These are phyloP conservation scores for Aphelenchoides fujianensis DNA, from an alignment of 1,140 invertebrate genomes.

Conservation along the genomic window DNA sequence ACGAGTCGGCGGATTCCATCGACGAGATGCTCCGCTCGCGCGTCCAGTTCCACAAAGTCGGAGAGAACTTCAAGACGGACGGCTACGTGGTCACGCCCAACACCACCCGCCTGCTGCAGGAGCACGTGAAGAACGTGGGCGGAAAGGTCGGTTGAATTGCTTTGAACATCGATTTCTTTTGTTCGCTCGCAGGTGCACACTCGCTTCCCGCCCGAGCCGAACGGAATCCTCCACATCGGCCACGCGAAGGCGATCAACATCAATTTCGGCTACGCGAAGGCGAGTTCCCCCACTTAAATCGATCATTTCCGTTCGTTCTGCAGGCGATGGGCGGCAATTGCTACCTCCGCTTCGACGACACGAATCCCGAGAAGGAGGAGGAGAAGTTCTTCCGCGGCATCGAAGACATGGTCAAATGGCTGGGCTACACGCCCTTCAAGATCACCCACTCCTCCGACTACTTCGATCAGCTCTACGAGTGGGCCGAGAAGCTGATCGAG, in stretches of 20 bases:
- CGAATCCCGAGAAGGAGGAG: constrained; percentile 99
- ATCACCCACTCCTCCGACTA: constrained; percentile 96
- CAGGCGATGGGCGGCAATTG: too few species aligned
- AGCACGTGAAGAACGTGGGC: constrained; percentile 79
- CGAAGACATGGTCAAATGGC: constrained; percentile 92
- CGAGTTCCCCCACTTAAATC: too few species aligned
- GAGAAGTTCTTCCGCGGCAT: constrained; percentile 94
- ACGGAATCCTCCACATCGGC: constrained; percentile 97
- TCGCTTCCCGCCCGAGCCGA: too few species aligned
- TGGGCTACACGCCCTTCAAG: constrained; percentile 86
- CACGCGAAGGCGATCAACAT: constrained; percentile 99
- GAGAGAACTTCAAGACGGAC: constrained; percentile 96
- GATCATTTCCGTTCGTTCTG: too few species aligned
- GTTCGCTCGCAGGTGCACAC: constrained; percentile 98
- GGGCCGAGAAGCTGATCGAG: constrained; percentile 75
- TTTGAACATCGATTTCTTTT: too few species aligned
- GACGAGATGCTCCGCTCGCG: constrained; percentile 81
- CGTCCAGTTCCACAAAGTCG: constrained; percentile 91
- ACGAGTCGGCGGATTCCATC: constrained; percentile 69
- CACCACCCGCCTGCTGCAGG: constrained; percentile 77
- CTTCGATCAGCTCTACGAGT: constrained; percentile 87
- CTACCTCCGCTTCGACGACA: constrained; percentile 98
- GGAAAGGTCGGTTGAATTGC: constrained; percentile 79
- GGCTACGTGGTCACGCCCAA: constrained; percentile 89
- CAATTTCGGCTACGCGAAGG: constrained; percentile 95